phyloP scores from a whole-genome alignment of 1,140 invertebrate species.

The Phortica variegata region DNA sequence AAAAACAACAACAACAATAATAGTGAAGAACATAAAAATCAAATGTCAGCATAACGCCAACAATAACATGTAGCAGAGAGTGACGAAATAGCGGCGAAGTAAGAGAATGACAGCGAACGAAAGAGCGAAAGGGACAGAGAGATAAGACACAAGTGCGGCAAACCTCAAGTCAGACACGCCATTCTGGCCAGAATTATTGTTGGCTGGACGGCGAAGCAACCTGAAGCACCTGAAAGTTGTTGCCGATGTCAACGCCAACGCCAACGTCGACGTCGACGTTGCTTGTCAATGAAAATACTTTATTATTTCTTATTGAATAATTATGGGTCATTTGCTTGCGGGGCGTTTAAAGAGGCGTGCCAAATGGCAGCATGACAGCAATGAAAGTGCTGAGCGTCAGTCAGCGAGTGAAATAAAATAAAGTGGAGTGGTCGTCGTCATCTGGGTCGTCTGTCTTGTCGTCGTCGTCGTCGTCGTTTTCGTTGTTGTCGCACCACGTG shows the following conservation, averaged over 20 bases:
- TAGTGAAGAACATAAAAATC: background rate
- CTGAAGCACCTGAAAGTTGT: no score
- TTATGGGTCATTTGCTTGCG: constrained; percentile 48
- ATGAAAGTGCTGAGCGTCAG: constrained; percentile 11
- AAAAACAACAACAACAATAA: no score
- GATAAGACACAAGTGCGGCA: constrained; percentile 8
- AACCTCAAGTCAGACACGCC: background rate
- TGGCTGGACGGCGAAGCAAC: background rate
- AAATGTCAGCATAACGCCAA: background rate
- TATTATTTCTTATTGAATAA: constrained; percentile 56
- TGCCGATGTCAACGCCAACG: no score
- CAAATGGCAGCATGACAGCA: constrained; percentile 32
- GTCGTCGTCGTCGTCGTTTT: no score
- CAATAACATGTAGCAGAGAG: constrained; percentile 11
- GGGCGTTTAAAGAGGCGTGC: constrained; percentile 18
- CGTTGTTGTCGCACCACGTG: constrained; percentile 39
- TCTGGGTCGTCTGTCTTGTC: no score
- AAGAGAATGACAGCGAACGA: constrained; percentile 38
- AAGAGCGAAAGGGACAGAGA: background rate
- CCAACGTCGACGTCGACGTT: no score
- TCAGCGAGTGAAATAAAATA: constrained; percentile 6
- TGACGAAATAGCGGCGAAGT: no score
- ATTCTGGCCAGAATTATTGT: background rate
- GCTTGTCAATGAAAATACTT: constrained; percentile 17
- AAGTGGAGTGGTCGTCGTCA: background rate